A percentile compares a stretch with the other conserved stretches of the same genome.
These are phyloP conservation scores for Pogonocherus hispidulus DNA, from an alignment of 2,888 invertebrate species.

Conservation along the genomic window DNA sequence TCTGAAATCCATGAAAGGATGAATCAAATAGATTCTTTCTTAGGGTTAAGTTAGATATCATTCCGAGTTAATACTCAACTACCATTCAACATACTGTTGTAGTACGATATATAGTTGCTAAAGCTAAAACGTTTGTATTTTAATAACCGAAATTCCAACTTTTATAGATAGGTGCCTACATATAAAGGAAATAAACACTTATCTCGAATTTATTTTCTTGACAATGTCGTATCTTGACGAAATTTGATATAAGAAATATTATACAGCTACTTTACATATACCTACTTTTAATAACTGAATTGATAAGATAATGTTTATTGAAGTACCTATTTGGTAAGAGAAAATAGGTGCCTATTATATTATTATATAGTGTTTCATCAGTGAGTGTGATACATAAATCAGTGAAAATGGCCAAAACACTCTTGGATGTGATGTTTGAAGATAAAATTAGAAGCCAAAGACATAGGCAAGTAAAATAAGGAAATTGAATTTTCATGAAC, in stretches of 20 bases:
- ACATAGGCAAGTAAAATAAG: constrained; percentile 44
- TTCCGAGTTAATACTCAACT: too few species aligned
- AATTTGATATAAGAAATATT: constrained; percentile 10
- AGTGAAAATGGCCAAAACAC: constrained; percentile 42
- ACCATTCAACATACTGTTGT: too few species aligned
- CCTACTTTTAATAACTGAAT: constrained; percentile 15
- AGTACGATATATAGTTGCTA: too few species aligned
- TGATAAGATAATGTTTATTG: constrained; percentile 32
- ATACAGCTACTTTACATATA: constrained; percentile 21
- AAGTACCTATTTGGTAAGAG: constrained; percentile 25
- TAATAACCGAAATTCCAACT: too few species aligned
- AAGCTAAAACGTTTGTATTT: too few species aligned
- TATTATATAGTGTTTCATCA: constrained; percentile 11
- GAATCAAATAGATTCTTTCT: too few species aligned
- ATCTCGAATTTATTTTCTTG: background rate
- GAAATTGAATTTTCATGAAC: background rate
- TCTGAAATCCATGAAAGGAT: too few species aligned
- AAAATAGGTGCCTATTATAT: background rate
- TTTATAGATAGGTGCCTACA: too few species aligned
- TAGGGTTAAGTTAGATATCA: too few species aligned
- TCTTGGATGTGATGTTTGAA: constrained; percentile 44
- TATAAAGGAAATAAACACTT: background rate
- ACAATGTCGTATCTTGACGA: constrained; percentile 9
- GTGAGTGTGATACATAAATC: background rate
- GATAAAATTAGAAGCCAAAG: constrained; percentile 35